Conservation (phyloP, 2,797 vertebrate species). For the Menidia menidia region DNA sequence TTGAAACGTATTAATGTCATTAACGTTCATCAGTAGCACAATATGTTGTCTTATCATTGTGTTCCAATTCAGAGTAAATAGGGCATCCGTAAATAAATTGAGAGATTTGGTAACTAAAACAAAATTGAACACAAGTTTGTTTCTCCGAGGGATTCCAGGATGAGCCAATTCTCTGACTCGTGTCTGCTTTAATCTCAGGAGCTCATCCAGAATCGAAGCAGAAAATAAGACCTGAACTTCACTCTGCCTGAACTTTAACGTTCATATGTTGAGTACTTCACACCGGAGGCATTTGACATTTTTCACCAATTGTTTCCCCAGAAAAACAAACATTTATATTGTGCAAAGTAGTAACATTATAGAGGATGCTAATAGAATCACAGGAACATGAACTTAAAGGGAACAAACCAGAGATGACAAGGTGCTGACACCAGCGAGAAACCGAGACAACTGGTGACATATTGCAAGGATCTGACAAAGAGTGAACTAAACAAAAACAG, state of each 20-base stretch:
- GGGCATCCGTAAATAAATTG: slow-evolving; percentile 28
- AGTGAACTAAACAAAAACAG: no score
- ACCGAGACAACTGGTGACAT: no score
- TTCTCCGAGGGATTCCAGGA: slow-evolving; percentile 9
- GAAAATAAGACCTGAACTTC: slow-evolving; percentile 11
- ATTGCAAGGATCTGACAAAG: no score
- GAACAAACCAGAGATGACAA: no score
- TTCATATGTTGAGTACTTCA: slow-evolving; percentile 38
- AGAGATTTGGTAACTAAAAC: slow-evolving; percentile 6
- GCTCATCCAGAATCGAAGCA: slow-evolving; percentile 21
- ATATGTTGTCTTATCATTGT: not conserved
- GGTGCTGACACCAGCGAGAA: no score
- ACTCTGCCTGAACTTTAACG: slow-evolving; percentile 49
- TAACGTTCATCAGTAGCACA: not conserved
- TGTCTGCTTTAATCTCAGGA: slow-evolving; percentile 6
- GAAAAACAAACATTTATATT: no score
- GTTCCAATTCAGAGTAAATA: slow-evolving; percentile 20
- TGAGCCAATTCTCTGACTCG: slow-evolving; percentile 1
- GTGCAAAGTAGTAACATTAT: no score
- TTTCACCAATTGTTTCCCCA: no score
- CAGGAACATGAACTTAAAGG: no score
- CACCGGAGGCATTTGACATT: not conserved
- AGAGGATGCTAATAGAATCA: no score
- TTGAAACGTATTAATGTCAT: not conserved
- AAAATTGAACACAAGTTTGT: slow-evolving; percentile 4